Base-by-base conservation (phyloP, 1,140 invertebrate species). In the Philaenus spumarius region DNA sequence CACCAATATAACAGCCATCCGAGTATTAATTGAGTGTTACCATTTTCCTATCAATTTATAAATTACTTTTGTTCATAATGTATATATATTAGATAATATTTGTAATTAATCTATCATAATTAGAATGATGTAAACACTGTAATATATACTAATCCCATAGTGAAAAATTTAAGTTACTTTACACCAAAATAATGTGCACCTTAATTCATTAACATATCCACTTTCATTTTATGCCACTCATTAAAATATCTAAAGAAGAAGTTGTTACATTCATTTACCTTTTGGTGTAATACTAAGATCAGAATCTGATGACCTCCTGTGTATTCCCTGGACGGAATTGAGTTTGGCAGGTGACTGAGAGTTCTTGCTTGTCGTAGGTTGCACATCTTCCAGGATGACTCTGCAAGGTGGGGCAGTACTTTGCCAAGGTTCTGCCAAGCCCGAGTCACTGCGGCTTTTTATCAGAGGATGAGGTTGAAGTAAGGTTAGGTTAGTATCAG, bases 231-330 rank as follows among this genome's bases (percentile, higher is more conserved):
- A n/a, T n/a, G n/a, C n/a, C n/a, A n/a, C n/a, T n/a, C n/a, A n/a
- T n/a, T 45, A 61, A 43, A 43, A 15, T n/a, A 4, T 7, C n/a
- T 6, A 37, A 39, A 54, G 4, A 58, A 59, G 23, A 50, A 22
- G 55, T 52, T 40, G 48, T 46, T 55, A 60, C 47, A 9, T 35
- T 35, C 48, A 69, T 72, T 73, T 76, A 94, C 93, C 90, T 88
- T 93, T 95, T 2, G 92, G 91, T 5, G 91, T 92, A 34, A 93
- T 84, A 75, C 88, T 93, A 46, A 95, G 75, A 74, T 97, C 94
- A 2, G 94, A 95, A 72, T 96, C 94, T 3, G 93, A 95, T 0
- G 91, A 93, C 58, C 93, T 77, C 46, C 91, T 76, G 67, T 58
- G 56, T 4, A 58, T 58, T 15, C 34, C 46, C 62, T 69, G 70